Evolutionary conservation across 2,797 vertebrate species (phyloP), one percentile per base, ranked within the genome.

Genomic region (Girardinus metallicus): DNA sequence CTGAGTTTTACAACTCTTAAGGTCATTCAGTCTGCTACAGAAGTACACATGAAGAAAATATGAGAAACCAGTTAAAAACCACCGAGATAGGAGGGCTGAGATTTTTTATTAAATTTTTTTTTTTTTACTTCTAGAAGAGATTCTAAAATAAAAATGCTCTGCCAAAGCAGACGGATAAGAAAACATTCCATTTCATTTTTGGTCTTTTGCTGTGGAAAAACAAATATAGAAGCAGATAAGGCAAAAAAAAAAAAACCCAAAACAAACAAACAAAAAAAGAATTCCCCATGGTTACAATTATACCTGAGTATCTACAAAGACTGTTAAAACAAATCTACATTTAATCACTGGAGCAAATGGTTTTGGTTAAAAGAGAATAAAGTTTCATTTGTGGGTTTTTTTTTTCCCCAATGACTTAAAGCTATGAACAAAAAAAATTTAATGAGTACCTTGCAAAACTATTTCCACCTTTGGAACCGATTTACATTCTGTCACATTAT

Each of bases 201-300:
- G 91, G 91, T 89, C 78, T 84, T 89, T 83, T 81, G 76, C 83
- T 86, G 83, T 84, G 76, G 91, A 92, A 92, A 86, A 85, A 93
- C 87, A 86, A 85, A 84, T 91, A 86, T 82, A 93, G 91, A 91
- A 94, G 91, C 92, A 89, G 87, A 92, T 94, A 94, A 95, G 93
- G 92, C 92, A 93, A 93, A 92, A 93, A 23, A 47, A 12, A 26
- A 91, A 93, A 85, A 85, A 93, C n/a, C n/a, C 87, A 85, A 85
- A 83, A 90, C 90, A 89, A 87, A 92, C 94, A 94, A 95, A 91
- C 92, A 92, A 93, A 92, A 92, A 29, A 13, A 86, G 82, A 91
- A 90, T 92, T 94, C 84, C 91, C 89, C 79, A 81, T 85, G 77
- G 86, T 93, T 91, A 89, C 91, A 92, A 81, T 90, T 89, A 93